These are phyloP conservation scores for Protonemura montana DNA, from an alignment of 2,888 invertebrate species.

Conservation along the genomic window DNA sequence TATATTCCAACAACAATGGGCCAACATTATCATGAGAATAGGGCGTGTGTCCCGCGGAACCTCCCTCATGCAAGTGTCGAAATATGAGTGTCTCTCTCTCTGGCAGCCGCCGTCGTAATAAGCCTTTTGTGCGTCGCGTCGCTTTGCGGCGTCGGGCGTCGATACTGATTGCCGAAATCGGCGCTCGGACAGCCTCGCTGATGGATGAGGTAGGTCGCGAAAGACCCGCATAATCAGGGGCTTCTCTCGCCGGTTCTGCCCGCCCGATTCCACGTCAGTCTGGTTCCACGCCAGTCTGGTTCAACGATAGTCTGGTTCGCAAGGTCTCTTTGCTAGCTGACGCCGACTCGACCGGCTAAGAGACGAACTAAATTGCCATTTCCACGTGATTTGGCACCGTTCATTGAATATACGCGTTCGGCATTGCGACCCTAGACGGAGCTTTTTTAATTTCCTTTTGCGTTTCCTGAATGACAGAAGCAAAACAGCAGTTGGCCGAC, in stretches of 20 bases:
- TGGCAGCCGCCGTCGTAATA: not conserved
- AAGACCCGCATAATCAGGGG: conserved; percentile 37
- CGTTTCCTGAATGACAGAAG: not conserved
- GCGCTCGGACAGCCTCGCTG: conserved; percentile 9
- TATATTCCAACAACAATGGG: conserved; percentile 25
- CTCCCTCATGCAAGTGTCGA: conserved; percentile 16
- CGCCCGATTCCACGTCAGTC: not conserved
- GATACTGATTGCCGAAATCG: not conserved
- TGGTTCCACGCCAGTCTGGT: no score
- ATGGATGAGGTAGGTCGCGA: conserved; percentile 26
- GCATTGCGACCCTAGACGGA: not conserved
- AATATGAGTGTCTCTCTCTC: not conserved
- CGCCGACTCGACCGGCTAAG: not conserved
- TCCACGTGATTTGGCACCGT: conserved; percentile 20
- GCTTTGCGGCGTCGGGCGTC: not conserved
- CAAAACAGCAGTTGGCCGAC: not conserved
- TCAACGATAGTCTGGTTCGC: not conserved
- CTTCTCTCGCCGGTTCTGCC: not conserved
- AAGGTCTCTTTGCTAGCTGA: not conserved
- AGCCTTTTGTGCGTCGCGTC: not conserved
- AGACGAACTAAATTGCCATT: conserved; percentile 25
- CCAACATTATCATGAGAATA: conserved; percentile 43
- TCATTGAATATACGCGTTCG: not conserved
- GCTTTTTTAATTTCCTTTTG: not conserved
- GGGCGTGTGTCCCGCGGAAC: not conserved